A percentile compares a stretch with the other conserved stretches of the same genome.
phyloP scores from a whole-genome alignment of 2,797 vertebrate species.

The Parotocinclus haroldoi region DNA sequence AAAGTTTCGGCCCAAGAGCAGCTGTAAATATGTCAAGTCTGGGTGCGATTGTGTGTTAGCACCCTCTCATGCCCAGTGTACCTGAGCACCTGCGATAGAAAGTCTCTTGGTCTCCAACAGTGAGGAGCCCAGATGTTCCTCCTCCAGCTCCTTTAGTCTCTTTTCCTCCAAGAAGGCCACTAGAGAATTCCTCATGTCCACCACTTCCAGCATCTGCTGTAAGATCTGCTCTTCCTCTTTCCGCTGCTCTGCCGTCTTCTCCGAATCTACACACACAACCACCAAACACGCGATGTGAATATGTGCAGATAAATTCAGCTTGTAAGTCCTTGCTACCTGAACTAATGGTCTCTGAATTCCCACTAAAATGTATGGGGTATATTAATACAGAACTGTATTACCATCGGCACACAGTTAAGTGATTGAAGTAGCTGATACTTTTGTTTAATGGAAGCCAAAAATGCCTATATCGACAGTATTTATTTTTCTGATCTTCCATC shows the following conservation, averaged over 20 bases:
- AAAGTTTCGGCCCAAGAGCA: slow-evolving; percentile 17
- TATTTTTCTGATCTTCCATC: too few species aligned
- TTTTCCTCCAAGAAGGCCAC: slow-evolving; percentile 85
- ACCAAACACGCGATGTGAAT: slow-evolving; percentile 20
- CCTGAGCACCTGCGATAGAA: slow-evolving; percentile 61
- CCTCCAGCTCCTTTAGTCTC: slow-evolving; percentile 79
- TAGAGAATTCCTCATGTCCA: slow-evolving; percentile 83
- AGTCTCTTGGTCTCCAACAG: slow-evolving; percentile 68
- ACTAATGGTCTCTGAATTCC: too few species aligned
- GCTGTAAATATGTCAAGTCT: slow-evolving; percentile 8
- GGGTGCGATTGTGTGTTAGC: neutral
- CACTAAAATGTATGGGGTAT: too few species aligned
- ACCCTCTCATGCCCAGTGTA: slow-evolving; percentile 65
- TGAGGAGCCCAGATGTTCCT: slow-evolving; percentile 57
- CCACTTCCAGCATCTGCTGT: slow-evolving; percentile 81
- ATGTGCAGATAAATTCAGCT: too few species aligned
- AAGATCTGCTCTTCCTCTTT: slow-evolving; percentile 73
- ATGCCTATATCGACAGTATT: too few species aligned
- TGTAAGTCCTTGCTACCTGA: too few species aligned
- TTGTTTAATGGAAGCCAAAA: too few species aligned
- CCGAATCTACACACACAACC: slow-evolving; percentile 62
- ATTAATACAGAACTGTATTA: too few species aligned
- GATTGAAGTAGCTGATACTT: too few species aligned
- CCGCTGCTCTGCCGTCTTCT: slow-evolving; percentile 72
- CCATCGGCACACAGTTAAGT: too few species aligned